These are phyloP conservation scores for Heliconius ethilla DNA, from an alignment of 2,888 invertebrate species.

Conservation along the genomic window DNA sequence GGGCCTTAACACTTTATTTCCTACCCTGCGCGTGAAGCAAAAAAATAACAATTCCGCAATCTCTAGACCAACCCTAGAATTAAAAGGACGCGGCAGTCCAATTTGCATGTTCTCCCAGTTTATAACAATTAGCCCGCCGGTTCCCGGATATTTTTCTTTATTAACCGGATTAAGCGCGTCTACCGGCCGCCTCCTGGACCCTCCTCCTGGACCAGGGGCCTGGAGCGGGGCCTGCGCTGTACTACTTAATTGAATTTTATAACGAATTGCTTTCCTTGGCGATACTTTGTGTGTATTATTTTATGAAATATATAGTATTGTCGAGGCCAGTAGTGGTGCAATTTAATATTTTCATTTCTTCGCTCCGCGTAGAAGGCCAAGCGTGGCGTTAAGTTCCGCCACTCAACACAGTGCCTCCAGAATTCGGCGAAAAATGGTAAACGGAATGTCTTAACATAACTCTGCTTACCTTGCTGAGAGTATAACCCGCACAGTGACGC, in stretches of 20 bases:
- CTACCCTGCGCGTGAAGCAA: background rate
- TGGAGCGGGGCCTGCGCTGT: slow-evolving; percentile 38
- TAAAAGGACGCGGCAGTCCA: slow-evolving; percentile 67
- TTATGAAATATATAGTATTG: background rate
- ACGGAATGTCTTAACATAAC: too few relatives aligned
- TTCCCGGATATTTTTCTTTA: slow-evolving; percentile 77
- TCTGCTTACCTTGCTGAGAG: too few relatives aligned
- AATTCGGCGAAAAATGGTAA: too few relatives aligned
- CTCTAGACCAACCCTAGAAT: slow-evolving; percentile 60
- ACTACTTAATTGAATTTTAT: slow-evolving; percentile 63
- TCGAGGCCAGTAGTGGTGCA: too few relatives aligned
- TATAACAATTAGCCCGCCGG: slow-evolving; percentile 75
- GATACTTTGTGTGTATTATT: slow-evolving; percentile 29
- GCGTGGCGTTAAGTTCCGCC: too few relatives aligned
- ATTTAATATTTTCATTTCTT: too few relatives aligned
- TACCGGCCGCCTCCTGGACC: slow-evolving; percentile 49
- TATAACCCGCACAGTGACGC: too few relatives aligned
- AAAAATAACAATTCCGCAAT: slow-evolving; percentile 6
- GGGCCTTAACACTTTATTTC: background rate
- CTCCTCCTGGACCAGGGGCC: slow-evolving; percentile 38
- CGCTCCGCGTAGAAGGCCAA: too few relatives aligned
- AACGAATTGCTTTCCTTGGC: slow-evolving; percentile 54
- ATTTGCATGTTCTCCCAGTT: slow-evolving; percentile 78
- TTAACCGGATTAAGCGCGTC: slow-evolving; percentile 71
- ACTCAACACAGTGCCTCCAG: too few relatives aligned